Base-by-base conservation (phyloP, 2,888 invertebrate species). In the Lochmaea crataegi region DNA sequence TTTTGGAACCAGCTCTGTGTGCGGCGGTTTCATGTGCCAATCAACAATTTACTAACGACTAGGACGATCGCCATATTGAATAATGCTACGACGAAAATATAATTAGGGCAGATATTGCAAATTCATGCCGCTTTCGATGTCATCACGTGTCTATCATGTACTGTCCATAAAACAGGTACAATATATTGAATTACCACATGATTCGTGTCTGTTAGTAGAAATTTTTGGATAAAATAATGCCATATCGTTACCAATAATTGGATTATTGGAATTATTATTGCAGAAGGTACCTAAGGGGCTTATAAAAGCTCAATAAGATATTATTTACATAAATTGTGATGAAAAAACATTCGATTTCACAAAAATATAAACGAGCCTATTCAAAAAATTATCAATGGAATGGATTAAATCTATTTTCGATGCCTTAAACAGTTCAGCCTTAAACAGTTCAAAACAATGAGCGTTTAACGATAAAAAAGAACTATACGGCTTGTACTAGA, bases 21-120 rank as follows among this genome's bases (percentile, higher is more conserved):
- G 26, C 11, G n/a, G 65, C 56, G 51, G 67, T 56, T 67, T 67
- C 22, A 67, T 67, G 58, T 57, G 58, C 67, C 67, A 67, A 67
- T 67, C 67, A 67, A 56, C 67, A 58, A 58, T 67, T 65, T 10
- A 53, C 67, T n/a, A 22, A 14, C 65, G 32, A 67, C 67, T 67
- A 58, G 22, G 11, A 18, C 18, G 42, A 45, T 45, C 58, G 67
- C 57, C 26, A 57, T 67, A 67, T 67, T 58, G 57, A 57, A 67
- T 67, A 68, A 48, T 60, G 60, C 26, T 58, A 48, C 26, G 14
- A 68, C 41, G 56, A 48, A 68, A 68, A 68, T 60, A 60, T 68
- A 58, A 68, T 68, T 60, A 60, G 48, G 48, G 26, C 45, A 61
- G 16, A 61, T 16, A 61, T 68, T 53, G 26, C 53, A n/a, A 51